Percentiles rank a stretch among this genome's conserved stretches.
These are phyloP conservation scores for Muscicapa comitata DNA, from an alignment of 2,797 vertebrate species.

Conservation along the genomic window DNA sequence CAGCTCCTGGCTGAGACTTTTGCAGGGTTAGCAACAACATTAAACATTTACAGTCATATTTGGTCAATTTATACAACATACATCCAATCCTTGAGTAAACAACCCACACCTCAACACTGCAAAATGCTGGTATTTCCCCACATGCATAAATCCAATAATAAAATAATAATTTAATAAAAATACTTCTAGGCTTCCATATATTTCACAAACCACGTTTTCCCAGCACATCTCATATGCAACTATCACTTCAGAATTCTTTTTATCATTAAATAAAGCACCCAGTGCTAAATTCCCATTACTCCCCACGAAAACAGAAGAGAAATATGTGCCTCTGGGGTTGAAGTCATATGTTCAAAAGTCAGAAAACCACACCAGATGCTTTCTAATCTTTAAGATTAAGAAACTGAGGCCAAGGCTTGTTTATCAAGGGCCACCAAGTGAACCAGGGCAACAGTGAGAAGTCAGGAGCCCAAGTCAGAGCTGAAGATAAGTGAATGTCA, in stretches of 20 bases:
- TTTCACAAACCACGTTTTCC: neutral
- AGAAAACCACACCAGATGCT: neutral
- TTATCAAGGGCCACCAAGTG: neutral
- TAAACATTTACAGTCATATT: neutral
- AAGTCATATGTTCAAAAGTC: neutral
- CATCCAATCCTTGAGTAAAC: neutral
- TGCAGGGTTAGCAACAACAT: neutral
- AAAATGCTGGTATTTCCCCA: neutral
- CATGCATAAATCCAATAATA: neutral
- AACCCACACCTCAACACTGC: neutral
- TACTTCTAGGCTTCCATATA: neutral
- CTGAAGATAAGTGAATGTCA: neutral
- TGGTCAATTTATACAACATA: neutral
- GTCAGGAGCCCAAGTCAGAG: neutral
- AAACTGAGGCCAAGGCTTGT: neutral
- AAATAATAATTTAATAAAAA: neutral
- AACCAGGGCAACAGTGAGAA: neutral
- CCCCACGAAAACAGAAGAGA: neutral
- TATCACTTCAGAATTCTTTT: neutral
- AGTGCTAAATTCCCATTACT: neutral
- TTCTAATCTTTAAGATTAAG: slow-evolving; percentile 2
- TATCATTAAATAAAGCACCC: neutral
- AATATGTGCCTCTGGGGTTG: neutral
- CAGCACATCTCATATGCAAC: neutral
- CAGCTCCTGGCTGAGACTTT: neutral